phyloP scores from a whole-genome alignment of 2,797 vertebrate species.

The Mormyrops boulengeri region DNA sequence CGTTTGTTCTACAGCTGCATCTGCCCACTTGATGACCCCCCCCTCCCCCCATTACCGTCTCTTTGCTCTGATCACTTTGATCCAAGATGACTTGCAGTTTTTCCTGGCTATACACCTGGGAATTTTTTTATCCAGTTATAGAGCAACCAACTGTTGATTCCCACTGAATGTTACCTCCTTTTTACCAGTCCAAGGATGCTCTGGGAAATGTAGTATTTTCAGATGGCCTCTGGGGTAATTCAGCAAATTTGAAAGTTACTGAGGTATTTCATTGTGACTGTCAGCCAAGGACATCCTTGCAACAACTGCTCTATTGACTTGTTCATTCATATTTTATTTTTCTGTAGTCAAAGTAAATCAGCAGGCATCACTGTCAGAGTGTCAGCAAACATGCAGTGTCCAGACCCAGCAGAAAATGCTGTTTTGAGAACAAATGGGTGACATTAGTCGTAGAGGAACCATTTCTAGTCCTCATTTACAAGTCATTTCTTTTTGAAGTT shows the following conservation, averaged over 20 bases:
- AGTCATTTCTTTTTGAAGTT: neutral
- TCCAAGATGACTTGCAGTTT: neutral
- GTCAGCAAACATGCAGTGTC: neutral
- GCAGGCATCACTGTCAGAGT: neutral
- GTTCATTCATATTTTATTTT: conserved; percentile 3
- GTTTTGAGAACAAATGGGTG: neutral
- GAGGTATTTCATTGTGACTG: neutral
- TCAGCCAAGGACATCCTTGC: neutral
- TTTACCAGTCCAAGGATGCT: neutral
- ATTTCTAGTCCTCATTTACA: neutral
- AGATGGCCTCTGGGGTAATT: neutral
- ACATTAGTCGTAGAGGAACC: neutral
- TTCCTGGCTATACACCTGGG: neutral
- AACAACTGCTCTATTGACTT: neutral
- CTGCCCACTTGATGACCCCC: neutral
- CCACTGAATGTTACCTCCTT: neutral
- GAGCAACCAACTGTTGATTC: neutral
- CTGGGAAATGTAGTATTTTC: neutral
- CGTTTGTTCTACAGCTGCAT: neutral
- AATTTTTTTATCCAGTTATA: neutral
- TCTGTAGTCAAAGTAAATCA: neutral
- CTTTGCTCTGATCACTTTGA: neutral
- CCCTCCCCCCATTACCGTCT: neutral
- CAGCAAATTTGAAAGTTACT: neutral
- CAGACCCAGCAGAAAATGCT: neutral